Evolutionary conservation across 2,797 vertebrate genomes (phyloP), one percentile per base, ranked within the genome.

Genomic region (Aratinga solstitialis): DNA sequence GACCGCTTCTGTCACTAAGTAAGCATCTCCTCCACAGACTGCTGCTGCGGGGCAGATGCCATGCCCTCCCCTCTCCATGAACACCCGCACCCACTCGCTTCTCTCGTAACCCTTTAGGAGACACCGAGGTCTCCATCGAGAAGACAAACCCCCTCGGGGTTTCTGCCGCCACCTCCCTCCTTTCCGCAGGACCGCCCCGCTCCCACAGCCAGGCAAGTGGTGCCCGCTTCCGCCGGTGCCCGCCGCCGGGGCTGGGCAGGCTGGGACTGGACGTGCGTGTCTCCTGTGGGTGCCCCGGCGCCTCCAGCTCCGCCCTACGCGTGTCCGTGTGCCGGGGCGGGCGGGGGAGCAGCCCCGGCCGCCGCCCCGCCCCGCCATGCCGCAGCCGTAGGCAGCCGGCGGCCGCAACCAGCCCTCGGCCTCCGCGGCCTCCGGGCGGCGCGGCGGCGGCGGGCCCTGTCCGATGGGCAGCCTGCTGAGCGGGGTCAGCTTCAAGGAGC

Each of bases 401-500:
- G 83, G 95, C 87, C 91, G 88, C 59, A 69, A 59, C 63, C 58
- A 63, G 76, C 87, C 54, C 50, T 73, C 87, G 88, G 83, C 89
- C 63, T 84, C 66, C 67, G 74, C 74, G 74, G 87, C 85, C 77
- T 84, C 65, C 81, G 85, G 80, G 85, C 30, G 65, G 67, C 84
- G 75, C 84, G 65, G 67, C 56, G 78, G 51, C 47, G 58, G 78
- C 50, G 40, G 68, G 42, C 58, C 61, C 45, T 4, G 68, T 53
- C 98, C 97, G 96, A 99, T 99, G 99, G 99, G 99, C 98, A 99
- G 99, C 95, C 98, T 99, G 98, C 97, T 99, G 97, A 98, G 98
- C 97, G 98, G 98, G 93, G 98, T 98, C 98, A 98, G 98, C 91
- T 98, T 98, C 97, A 99, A 98, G 98, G 99, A 99, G 98, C 99